Base-by-base conservation (phyloP, 2,797 vertebrate genomes). In the Glossophaga mutica region DNA sequence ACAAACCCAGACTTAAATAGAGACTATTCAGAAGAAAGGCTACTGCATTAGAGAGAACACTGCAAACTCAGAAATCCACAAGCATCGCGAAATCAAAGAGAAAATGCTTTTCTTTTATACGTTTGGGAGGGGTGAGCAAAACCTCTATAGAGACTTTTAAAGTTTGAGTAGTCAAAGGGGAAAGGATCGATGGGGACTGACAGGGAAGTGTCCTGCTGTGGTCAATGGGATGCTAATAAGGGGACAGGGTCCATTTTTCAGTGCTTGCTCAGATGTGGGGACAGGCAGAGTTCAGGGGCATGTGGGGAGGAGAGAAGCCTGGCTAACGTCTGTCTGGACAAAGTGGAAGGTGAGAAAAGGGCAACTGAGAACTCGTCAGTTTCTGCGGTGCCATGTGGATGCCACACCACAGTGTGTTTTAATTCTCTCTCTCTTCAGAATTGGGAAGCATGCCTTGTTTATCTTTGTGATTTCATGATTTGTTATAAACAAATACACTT, bases 11-110 rank as follows among this genome's bases (percentile, higher is more conserved):
- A 52, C 29, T 52, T 81, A 71, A 62, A 22, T 87, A 87, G 14
- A 94, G 22, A 46, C 37, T 88, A 29, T 90, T 87, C n/a, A 87
- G 44, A 94, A 94, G 65, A 90, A 90, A 78, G 65, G 77, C 8
- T 37, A 50, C 29, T 34, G 50, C 55, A 65, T 21, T 50, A 16
- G 50, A 90, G 74, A 82, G 59, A 84, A 76, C 12, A 9, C 4
- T 42, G 6, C 12, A 14, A 24, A 71, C 6, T 87, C n/a, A 34
- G 46, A 85, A 15, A 81, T 57, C 62, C 11, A 10, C 3, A 68
- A 46, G 9, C 15, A 14, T 62, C 16, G 22, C 73, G 57, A 81
- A 87, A 44, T 70, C 29, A 85, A 73, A 65, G 44, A 68, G 10
- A 79, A 70, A 70, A 46, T 9, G 1, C 6, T 76, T 93, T 67